These are phyloP conservation scores for Heteropelma amictum DNA, from an alignment of 2,888 invertebrate species.

Conservation along the genomic window DNA sequence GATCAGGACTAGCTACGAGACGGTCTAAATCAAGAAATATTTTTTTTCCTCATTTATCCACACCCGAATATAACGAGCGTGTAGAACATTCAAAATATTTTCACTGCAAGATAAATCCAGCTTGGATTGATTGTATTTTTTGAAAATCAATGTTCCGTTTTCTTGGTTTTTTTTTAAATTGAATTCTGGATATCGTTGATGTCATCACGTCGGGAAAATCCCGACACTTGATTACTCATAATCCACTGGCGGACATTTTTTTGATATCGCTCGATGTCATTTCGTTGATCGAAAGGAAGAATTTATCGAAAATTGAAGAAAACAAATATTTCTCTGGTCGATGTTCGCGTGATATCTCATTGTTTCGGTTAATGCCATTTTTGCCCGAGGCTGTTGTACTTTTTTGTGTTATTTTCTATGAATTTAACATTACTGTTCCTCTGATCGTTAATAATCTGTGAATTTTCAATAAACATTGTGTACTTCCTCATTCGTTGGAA, in stretches of 20 bases:
- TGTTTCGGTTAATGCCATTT: not conserved
- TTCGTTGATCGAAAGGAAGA: not conserved
- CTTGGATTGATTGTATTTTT: not conserved
- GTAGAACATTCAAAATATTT: conserved; percentile 1
- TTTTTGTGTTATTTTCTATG: conserved; percentile 5
- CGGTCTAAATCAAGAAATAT: conserved; percentile 69
- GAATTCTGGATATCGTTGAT: not conserved
- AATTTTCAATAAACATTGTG: conserved; percentile 55
- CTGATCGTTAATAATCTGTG: conserved; percentile 49
- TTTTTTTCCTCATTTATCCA: not conserved
- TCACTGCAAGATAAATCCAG: conserved; percentile 31
- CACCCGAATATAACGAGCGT: not conserved
- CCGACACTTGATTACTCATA: not conserved
- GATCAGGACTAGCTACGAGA: conserved; percentile 81
- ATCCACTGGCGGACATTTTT: not conserved
- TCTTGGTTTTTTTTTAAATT: conserved; percentile 20
- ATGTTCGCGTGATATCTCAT: not conserved
- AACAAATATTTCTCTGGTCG: not conserved
- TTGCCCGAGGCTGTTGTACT: conserved; percentile 12
- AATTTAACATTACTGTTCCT: conserved; percentile 33
- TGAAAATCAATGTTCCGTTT: not conserved
- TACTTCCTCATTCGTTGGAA: not conserved
- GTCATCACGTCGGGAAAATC: conserved; percentile 9
- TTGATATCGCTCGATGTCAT: not conserved
- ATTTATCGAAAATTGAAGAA: not conserved